Percentiles rank a stretch among this genome's conserved stretches.
Conservation (phyloP, 2,113 vertebrate species). For the Capra hircus region DNA sequence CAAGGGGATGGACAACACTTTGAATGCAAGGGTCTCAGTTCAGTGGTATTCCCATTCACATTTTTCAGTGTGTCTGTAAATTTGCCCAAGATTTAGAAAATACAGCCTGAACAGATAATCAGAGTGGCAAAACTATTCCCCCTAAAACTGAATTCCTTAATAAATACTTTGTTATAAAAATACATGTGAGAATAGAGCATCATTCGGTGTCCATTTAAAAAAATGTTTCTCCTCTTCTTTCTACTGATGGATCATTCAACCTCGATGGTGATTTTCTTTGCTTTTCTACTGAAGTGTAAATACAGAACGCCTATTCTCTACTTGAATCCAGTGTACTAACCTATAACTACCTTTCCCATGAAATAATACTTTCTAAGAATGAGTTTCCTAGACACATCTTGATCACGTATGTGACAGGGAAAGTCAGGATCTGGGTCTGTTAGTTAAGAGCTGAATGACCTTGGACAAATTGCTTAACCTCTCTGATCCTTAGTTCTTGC, state of each 20-base stretch:
- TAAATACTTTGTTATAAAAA: background rate
- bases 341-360: background rate
- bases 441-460: background rate
- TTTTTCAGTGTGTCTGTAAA: background rate
- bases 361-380: background rate
- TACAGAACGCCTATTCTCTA: background rate
- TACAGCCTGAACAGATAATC: background rate
- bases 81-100: background rate
- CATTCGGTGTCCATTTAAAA: background rate
- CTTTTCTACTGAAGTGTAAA: background rate
- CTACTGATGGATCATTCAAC: background rate
- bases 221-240: background rate
- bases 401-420: background rate
- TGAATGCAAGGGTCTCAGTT: background rate
- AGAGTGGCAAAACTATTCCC: background rate
- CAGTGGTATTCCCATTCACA: background rate
- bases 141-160: background rate
- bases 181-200: background rate
- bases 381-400: background rate
- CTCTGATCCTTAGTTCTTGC: background rate
- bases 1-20: background rate
- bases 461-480: background rate
- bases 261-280: background rate
- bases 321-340: background rate
- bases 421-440: background rate